These are phyloP conservation scores for Strix uralensis DNA, from an alignment of 2,113 vertebrate genomes.

Conservation along the genomic window DNA sequence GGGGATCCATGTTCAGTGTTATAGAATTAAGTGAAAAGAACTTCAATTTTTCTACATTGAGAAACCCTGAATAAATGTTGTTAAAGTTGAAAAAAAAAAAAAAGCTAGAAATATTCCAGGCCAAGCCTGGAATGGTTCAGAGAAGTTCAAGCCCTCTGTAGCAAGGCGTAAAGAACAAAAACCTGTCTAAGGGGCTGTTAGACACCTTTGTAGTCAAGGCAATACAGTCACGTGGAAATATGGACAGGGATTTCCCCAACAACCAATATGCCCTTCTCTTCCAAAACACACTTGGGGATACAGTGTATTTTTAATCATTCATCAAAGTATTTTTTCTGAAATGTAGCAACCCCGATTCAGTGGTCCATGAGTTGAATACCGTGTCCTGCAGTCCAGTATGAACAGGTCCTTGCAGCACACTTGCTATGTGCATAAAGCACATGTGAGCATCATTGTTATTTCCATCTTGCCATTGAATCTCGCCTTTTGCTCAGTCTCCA, in stretches of 20 bases:
- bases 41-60: not conserved
- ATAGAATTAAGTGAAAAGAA: not conserved
- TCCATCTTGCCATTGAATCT: not conserved
- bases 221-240: not conserved
- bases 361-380: too few relatives aligned
- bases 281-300: not conserved
- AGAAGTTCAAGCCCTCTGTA: not conserved
- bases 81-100: not conserved
- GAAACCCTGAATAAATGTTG: not conserved
- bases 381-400: not conserved
- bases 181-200: not conserved
- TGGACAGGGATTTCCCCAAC: not conserved
- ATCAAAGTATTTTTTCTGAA: not conserved
- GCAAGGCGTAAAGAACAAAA: not conserved
- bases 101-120: not conserved
- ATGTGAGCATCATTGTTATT: accelerated
- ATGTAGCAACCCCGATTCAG: not conserved
- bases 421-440: not conserved
- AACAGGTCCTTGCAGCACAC: not conserved
- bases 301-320: not conserved
- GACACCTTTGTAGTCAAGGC: not conserved
- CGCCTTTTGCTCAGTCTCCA: not conserved
- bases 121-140: not conserved
- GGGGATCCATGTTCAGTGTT: not conserved
- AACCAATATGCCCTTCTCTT: not conserved